Evolutionary conservation across 2,797 vertebrate species (phyloP).

Genomic region (Rhincodon typus): DNA sequence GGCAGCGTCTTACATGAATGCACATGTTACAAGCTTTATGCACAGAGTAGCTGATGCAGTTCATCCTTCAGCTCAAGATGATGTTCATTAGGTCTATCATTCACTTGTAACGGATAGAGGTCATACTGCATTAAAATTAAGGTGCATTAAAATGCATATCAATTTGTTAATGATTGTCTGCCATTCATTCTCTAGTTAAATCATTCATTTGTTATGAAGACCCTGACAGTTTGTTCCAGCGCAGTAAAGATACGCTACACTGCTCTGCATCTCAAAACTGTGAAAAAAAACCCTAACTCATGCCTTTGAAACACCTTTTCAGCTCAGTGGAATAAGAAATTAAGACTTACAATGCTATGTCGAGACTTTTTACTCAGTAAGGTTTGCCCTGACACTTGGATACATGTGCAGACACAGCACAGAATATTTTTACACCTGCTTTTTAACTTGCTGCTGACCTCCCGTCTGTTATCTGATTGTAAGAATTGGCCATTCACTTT

Average conservation of each 20-base stretch:
- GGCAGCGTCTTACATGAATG: conserved; percentile 17
- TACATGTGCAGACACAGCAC: not conserved
- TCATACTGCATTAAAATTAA: conserved; percentile 20
- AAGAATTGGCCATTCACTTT: not conserved
- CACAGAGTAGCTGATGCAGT: not conserved
- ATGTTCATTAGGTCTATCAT: not conserved
- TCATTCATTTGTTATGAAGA: not conserved
- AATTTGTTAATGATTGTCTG: not conserved
- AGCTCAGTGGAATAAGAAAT: not conserved
- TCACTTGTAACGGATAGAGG: not conserved
- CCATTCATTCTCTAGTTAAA: conserved; percentile 26
- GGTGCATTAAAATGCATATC: not conserved
- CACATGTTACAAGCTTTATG: not conserved
- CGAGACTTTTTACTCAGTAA: not conserved
- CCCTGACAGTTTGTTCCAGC: not conserved
- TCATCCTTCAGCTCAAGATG: not conserved
- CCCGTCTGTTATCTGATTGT: too few relatives aligned
- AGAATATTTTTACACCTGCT: not conserved
- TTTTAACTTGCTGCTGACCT: not conserved
- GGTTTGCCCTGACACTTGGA: not conserved
- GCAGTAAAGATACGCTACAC: too few relatives aligned
- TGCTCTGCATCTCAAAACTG: not conserved
- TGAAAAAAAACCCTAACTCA: not conserved
- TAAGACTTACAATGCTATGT: not conserved
- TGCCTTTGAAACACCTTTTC: not conserved